Evolutionary conservation across 2,888 invertebrate species (phyloP).

Genomic region (Geotrupes spiniger): DNA sequence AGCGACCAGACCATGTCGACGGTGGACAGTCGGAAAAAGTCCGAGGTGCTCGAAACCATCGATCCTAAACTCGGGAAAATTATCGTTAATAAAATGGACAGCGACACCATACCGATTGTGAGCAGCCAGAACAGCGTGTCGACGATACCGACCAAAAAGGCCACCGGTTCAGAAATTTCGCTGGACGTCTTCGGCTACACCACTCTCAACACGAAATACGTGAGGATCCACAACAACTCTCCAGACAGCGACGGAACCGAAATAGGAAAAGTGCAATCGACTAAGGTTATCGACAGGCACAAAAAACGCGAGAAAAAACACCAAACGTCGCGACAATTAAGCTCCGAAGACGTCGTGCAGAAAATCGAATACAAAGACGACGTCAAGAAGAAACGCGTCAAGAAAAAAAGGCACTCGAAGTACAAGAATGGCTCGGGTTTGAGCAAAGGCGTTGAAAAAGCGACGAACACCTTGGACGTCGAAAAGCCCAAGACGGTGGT

Average conservation of each 20-base stretch:
- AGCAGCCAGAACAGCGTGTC: conserved; percentile 10
- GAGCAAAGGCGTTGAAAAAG: no score
- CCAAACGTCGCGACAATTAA: conserved; percentile 11
- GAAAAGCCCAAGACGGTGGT: no score
- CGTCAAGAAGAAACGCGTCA: conserved; percentile 3
- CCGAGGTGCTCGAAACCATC: background rate
- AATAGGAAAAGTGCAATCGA: conserved; percentile 9
- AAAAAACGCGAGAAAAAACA: conserved; percentile 16
- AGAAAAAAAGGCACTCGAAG: conserved; percentile 2
- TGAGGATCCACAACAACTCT: conserved; percentile 9
- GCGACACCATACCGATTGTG: conserved; percentile 8
- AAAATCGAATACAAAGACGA: background rate
- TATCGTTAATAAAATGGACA: conserved; percentile 18
- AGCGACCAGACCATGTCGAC: background rate
- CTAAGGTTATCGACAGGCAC: conserved; percentile 10
- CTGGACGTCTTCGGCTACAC: conserved; percentile 1
- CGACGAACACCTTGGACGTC: no score
- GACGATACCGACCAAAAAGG: background rate
- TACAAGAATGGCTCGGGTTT: no score
- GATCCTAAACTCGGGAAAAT: conserved; percentile 6
- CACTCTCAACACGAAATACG: conserved; percentile 1
- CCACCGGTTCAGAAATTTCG: conserved; percentile 2
- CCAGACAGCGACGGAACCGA: conserved; percentile 4
- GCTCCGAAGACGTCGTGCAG: background rate
- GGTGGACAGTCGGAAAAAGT: conserved; percentile 6